phyloP scores from a whole-genome alignment of 1,140 invertebrate species.

The Ceratina japonica region DNA sequence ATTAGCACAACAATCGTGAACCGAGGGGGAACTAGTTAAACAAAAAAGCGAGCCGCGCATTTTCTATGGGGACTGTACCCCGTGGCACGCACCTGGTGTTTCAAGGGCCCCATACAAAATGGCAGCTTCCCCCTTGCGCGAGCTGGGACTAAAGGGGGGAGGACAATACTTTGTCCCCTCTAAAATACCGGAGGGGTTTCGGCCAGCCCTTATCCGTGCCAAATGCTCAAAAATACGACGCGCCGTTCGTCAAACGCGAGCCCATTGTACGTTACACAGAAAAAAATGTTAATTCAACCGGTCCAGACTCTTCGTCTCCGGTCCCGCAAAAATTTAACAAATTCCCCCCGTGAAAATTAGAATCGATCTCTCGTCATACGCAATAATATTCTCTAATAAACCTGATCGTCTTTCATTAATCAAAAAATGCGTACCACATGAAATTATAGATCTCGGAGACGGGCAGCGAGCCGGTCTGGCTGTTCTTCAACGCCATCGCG shows the following conservation, averaged over 20 bases:
- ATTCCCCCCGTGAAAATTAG: no score
- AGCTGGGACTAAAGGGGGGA: constrained; percentile 66
- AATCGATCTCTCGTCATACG: no score
- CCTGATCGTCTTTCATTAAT: no score
- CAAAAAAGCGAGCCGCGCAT: constrained; percentile 65
- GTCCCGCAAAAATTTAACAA: no score
- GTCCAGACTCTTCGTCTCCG: no score
- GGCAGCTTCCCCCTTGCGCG: constrained; percentile 70
- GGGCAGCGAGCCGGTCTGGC: constrained; percentile 93
- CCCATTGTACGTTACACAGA: constrained; percentile 15
- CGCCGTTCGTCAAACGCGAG: constrained; percentile 42
- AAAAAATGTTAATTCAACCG: not conserved
- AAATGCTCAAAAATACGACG: constrained; percentile 59
- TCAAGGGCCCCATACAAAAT: constrained; percentile 77
- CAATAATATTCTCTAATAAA: no score
- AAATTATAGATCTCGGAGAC: constrained; percentile 99
- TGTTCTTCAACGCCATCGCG: constrained; percentile 98
- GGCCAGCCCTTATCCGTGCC: constrained; percentile 65
- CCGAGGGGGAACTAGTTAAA: constrained; percentile 50
- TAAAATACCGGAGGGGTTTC: constrained; percentile 64
- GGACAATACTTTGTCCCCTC: constrained; percentile 75
- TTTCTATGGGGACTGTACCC: constrained; percentile 77
- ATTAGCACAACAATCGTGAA: not conserved
- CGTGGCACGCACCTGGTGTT: constrained; percentile 75
- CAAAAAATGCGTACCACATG: constrained; percentile 89